These are phyloP conservation scores for Sminthopsis crassicaudata DNA, from an alignment of 2,113 vertebrate species.

Conservation along the genomic window DNA sequence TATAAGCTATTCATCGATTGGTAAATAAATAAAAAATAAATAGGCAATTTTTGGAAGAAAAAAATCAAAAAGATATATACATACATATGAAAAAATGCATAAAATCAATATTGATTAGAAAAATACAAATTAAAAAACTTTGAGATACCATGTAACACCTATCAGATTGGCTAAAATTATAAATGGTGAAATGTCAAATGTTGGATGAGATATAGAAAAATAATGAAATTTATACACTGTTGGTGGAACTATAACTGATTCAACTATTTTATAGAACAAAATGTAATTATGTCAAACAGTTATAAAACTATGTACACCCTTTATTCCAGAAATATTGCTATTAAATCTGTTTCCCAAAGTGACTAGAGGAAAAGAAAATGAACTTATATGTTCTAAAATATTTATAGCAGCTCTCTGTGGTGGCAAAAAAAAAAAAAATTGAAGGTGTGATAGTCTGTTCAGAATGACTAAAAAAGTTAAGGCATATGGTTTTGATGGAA, in stretches of 20 bases:
- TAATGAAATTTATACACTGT: background rate
- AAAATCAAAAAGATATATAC: too few species aligned
- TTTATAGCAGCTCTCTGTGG: background rate
- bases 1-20: too few species aligned
- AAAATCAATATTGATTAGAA: too few species aligned
- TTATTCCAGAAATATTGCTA: background rate
- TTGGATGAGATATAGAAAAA: background rate
- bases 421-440: background rate
- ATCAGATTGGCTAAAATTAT: too few species aligned
- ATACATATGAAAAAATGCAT: background rate
- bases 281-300: background rate
- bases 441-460: background rate
- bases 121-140: too few species aligned
- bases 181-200: background rate
- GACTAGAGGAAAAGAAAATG: too few species aligned
- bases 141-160: too few species aligned
- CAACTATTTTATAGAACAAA: background rate
- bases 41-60: too few species aligned
- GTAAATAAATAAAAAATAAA: too few species aligned
- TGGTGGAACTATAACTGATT: background rate
- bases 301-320: background rate
- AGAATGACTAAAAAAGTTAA: background rate
- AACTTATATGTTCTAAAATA: background rate
- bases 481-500: too few species aligned
- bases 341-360: accelerated